These are phyloP conservation scores for Sinhomidia bicolor DNA, from an alignment of 2,888 invertebrate genomes.

Conservation along the genomic window DNA sequence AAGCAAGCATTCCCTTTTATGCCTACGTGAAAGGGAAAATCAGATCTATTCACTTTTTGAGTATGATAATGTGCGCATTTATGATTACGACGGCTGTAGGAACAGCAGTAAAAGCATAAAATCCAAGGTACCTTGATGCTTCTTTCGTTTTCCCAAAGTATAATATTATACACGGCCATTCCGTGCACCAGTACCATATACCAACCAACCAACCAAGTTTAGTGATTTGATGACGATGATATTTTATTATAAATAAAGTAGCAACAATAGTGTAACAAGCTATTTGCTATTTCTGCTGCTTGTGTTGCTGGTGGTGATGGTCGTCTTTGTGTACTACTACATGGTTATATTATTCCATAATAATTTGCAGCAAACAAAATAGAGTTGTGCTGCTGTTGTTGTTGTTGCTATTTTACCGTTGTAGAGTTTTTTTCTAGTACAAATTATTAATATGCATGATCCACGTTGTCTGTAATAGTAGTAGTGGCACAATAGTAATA, in stretches of 20 bases:
- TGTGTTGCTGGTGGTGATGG: not conserved
- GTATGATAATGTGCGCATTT: not conserved
- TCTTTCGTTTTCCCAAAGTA: not conserved
- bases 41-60: slow-evolving; percentile 18
- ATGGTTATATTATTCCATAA: not conserved
- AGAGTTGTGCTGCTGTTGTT: too few species aligned
- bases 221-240: slow-evolving; percentile 33
- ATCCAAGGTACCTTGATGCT: not conserved
- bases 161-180: not conserved
- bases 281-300: slow-evolving; percentile 5
- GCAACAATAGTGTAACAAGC: too few species aligned
- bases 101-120: not conserved
- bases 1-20: not conserved
- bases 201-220: not conserved
- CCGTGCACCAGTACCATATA: not conserved
- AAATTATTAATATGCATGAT: slow-evolving; percentile 48
- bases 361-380: not conserved
- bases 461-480: too few species aligned
- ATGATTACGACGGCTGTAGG: not conserved
- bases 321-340: not conserved
- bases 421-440: slow-evolving; percentile 23
- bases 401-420: not conserved
- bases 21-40: not conserved
- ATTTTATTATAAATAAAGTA: slow-evolving; percentile 22
- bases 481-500: not conserved